Conservation (phyloP, 1,140 invertebrate genomes). For the Reticulitermes speratus region DNA sequence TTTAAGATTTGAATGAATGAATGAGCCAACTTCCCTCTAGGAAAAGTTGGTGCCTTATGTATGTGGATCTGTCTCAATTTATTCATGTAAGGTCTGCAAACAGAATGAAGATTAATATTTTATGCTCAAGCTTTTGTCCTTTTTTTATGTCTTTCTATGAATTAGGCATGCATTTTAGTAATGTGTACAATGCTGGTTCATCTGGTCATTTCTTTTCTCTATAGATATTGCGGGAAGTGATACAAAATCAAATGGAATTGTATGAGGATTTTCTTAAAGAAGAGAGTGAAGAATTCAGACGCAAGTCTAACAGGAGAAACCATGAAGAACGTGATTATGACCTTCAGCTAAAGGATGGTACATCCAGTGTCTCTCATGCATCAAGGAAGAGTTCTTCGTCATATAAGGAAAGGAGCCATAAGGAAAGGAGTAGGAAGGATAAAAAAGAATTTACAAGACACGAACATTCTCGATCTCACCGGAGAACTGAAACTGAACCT, state of each 20-base stretch:
- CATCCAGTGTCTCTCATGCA: too few relatives aligned
- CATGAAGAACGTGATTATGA: neutral
- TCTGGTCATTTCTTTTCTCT: neutral
- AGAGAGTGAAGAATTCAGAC: neutral
- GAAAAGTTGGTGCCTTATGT: too few relatives aligned
- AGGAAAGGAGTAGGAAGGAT: neutral
- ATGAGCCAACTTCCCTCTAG: too few relatives aligned
- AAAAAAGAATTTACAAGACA: neutral
- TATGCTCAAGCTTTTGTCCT: too few relatives aligned
- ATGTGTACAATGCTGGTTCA: too few relatives aligned
- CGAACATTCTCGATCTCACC: neutral
- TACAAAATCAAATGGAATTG: slow-evolving; percentile 59
- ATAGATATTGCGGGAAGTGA: slow-evolving; percentile 55
- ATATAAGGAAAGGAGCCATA: neutral
- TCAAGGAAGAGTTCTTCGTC: neutral
- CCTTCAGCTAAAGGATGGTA: too few relatives aligned
- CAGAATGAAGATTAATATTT: too few relatives aligned
- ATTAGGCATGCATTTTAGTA: too few relatives aligned
- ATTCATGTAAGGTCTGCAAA: too few relatives aligned
- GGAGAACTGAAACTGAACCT: neutral
- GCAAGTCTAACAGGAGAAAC: neutral
- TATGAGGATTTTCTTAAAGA: slow-evolving; percentile 40
- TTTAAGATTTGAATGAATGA: too few relatives aligned
- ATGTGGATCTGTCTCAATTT: too few relatives aligned
- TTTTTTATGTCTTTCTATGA: too few relatives aligned